Evolutionary conservation across 2,113 vertebrate species (phyloP), one percentile per base, ranked within the genome.

Genomic region (mouse (Mus musculus)): DNA sequence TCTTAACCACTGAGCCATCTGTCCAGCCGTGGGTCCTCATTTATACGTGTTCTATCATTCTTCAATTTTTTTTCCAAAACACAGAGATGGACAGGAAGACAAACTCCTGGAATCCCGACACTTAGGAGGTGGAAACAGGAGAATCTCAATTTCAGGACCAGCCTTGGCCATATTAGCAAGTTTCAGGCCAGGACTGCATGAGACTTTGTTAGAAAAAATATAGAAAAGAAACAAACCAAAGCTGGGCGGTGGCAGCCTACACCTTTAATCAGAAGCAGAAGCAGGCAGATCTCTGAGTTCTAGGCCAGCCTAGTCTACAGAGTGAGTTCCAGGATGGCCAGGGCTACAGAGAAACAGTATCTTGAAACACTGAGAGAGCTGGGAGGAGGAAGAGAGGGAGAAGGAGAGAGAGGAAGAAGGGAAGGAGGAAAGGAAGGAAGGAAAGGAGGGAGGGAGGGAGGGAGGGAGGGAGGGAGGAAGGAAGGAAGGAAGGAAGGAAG

Each of bases 311-410:
- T 39, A 20, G 72, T 22, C 73, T 75, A 75, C 39, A 75, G 73
- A 42, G n/a, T 36, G 33, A 71, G 36, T 72, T 72, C 71, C 36
- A 72, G 65, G 65, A 33, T 30, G 12, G 4, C 28, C 65, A 67
- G 65, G 28, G 28, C 28, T 67, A 67, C 28, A 30, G 67, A 71
- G 30, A 71, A 71, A 71, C 30, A 4, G 61, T 63, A 9, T 63
- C 61, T 63, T 63, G 22, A 26, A 26, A 71, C 1, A 36, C 1
- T 11, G 14, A n/a, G 6, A 71, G 33, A 71, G 6, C 4, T 13
- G 13, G 26, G 5, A 33, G 28, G 3, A 1, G 22, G 7, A 63
- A 7, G 0, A 13, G 14, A 16, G 4, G 28, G 13, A 36, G 33
- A 12, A 16, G 12, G 33, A 12, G 46, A 42, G 22, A 7, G 61